Percentiles rank a stretch among this genome's conserved stretches.
phyloP scores from a whole-genome alignment of 2,113 vertebrate genomes.

The Thunnus maccoyii region DNA sequence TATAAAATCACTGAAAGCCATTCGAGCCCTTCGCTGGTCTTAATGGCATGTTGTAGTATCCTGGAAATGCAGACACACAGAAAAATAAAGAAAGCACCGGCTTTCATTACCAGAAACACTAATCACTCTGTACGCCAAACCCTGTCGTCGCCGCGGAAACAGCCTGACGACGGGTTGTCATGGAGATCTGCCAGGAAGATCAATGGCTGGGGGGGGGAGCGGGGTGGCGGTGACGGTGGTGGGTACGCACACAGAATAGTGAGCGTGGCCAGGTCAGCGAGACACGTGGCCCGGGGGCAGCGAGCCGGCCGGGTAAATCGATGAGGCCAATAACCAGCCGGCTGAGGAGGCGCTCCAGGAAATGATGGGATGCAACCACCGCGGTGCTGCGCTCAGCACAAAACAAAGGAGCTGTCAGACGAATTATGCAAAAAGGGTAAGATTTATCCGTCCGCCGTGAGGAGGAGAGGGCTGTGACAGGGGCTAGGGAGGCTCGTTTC shows the following conservation, averaged over 20 bases:
- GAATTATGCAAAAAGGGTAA: slow-evolving; percentile 73
- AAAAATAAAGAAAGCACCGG: slow-evolving; percentile 12
- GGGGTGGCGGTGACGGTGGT: background rate
- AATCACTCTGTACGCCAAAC: slow-evolving; percentile 50
- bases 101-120: slow-evolving; percentile 46
- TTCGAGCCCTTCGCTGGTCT: background rate
- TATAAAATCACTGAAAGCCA: background rate
- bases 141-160: slow-evolving; percentile 58
- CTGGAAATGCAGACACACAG: slow-evolving; percentile 44
- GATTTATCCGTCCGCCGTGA: slow-evolving; percentile 57
- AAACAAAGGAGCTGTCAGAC: slow-evolving; percentile 73
- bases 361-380: slow-evolving; percentile 72
- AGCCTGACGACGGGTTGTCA: slow-evolving; percentile 68
- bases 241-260: slow-evolving; percentile 54
- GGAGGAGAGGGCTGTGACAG: slow-evolving; percentile 54
- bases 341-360: slow-evolving; percentile 57
- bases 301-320: slow-evolving; percentile 19
- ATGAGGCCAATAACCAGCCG: slow-evolving; percentile 66
- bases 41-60: background rate
- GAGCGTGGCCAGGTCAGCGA: slow-evolving; percentile 54
- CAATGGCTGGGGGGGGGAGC: slow-evolving; percentile 44
- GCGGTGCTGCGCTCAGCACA: slow-evolving; percentile 79
- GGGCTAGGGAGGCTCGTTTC: slow-evolving; percentile 31
- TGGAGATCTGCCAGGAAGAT: slow-evolving; percentile 71
- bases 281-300: slow-evolving; percentile 35